Percentiles rank a stretch among this genome's conserved stretches.
Evolutionary conservation across 2,797 vertebrate species (phyloP).

Genomic region (Coreius guichenoti): DNA sequence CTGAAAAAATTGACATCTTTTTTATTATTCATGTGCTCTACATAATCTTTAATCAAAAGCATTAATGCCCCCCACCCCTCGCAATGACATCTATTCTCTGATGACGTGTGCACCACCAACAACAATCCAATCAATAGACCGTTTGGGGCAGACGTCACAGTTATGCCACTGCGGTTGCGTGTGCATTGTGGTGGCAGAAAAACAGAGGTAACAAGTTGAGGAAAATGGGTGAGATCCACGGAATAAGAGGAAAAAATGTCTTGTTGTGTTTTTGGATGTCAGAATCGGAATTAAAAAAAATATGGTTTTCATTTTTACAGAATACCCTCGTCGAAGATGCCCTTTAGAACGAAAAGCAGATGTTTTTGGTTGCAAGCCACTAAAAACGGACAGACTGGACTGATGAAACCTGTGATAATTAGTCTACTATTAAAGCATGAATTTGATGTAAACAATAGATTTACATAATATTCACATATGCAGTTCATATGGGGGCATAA

Average conservation of each 20-base stretch:
- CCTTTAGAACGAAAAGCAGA: neutral
- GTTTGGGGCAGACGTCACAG: neutral
- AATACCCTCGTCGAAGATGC: neutral
- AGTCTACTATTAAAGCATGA: neutral
- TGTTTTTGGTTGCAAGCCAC: neutral
- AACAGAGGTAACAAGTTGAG: neutral
- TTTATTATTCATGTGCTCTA: neutral
- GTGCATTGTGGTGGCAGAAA: neutral
- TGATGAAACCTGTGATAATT: neutral
- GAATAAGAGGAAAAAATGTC: neutral
- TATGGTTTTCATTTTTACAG: neutral
- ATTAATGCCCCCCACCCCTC: neutral
- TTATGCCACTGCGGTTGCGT: neutral
- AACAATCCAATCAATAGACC: neutral
- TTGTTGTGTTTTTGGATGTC: neutral
- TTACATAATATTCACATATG: neutral
- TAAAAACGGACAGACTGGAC: neutral
- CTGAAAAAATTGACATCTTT: too few species aligned
- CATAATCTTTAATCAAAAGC: neutral
- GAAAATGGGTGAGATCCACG: neutral
- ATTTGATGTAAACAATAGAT: neutral
- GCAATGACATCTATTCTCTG: neutral
- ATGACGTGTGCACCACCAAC: neutral
- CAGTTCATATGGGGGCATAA: neutral
- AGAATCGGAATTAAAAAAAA: neutral